These are phyloP conservation scores for Clarias platycephalus DNA, from an alignment of 2,797 vertebrate genomes.

Conservation along the genomic window DNA sequence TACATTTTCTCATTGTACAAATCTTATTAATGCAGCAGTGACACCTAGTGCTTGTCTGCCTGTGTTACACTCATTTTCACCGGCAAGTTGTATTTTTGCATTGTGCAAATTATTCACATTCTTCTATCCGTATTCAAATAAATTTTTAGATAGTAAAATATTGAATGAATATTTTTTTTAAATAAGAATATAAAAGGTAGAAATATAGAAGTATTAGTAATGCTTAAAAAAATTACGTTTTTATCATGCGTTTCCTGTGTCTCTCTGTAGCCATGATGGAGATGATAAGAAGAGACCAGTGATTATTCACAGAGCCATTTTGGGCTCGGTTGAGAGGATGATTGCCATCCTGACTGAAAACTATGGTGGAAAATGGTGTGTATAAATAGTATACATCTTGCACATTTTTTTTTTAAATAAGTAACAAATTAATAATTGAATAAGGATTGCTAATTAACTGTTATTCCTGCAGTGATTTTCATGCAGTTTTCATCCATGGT, in stretches of 20 bases:
- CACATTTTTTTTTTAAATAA: too few species aligned
- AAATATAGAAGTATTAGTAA: too few species aligned
- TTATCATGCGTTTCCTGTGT: neutral
- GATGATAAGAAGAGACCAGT: constrained; percentile 94
- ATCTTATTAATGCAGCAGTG: constrained; percentile 37
- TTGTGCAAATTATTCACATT: neutral
- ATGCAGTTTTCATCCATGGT: neutral
- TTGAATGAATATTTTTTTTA: neutral
- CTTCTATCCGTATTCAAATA: neutral
- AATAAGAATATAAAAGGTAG: too few species aligned
- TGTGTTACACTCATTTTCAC: constrained; percentile 12
- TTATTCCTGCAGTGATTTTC: neutral
- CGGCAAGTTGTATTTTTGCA: neutral
- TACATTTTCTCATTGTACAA: neutral
- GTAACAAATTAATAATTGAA: neutral
- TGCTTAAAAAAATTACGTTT: too few species aligned
- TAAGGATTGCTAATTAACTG: neutral
- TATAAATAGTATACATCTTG: neutral
- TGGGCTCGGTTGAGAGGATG: constrained; percentile 98
- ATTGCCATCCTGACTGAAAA: constrained; percentile 97
- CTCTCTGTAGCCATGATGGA: constrained; percentile 82
- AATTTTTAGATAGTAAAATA: neutral
- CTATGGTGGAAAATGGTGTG: constrained; percentile 96
- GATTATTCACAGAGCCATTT: constrained; percentile 93
- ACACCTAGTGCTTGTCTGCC: constrained; percentile 42